Percentiles rank a stretch among this genome's conserved stretches.
Evolutionary conservation across 2,888 invertebrate species (phyloP).

Genomic region (Pegoplata infirma): DNA sequence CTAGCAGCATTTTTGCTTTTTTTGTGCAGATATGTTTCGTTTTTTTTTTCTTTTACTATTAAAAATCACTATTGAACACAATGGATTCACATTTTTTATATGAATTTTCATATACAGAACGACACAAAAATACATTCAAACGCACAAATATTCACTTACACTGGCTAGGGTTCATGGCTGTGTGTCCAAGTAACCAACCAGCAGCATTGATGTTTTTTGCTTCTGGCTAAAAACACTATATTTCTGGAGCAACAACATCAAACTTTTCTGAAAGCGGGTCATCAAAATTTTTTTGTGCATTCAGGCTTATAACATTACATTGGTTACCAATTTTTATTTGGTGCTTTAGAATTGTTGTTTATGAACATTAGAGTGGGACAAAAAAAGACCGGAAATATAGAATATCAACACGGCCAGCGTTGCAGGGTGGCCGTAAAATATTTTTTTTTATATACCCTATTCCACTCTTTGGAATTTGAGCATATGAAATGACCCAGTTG

Average conservation of each 20-base stretch:
- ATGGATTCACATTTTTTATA: neutral
- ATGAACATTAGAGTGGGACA: too few species aligned
- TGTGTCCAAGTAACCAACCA: slow-evolving; percentile 18
- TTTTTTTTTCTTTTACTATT: slow-evolving; percentile 25
- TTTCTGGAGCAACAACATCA: slow-evolving; percentile 19
- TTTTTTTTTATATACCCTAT: too few species aligned
- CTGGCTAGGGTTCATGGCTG: neutral
- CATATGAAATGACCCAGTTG: too few species aligned
- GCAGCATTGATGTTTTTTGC: neutral
- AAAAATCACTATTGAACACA: slow-evolving; percentile 9
- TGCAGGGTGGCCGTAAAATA: too few species aligned
- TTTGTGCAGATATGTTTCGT: neutral
- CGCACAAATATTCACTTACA: neutral
- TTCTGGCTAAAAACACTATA: slow-evolving; percentile 6
- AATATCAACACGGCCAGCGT: too few species aligned
- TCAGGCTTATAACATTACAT: slow-evolving; percentile 44
- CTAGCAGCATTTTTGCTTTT: slow-evolving; percentile 35
- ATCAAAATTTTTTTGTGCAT: slow-evolving; percentile 52
- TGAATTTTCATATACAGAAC: neutral
- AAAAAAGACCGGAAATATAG: too few species aligned
- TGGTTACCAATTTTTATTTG: slow-evolving; percentile 26
- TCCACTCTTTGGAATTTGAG: too few species aligned
- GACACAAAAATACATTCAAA: neutral
- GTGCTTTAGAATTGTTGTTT: slow-evolving; percentile 21
- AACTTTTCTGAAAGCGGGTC: slow-evolving; percentile 41